Base-by-base conservation (phyloP, 2,888 invertebrate species). In the Hipparchia semele region DNA sequence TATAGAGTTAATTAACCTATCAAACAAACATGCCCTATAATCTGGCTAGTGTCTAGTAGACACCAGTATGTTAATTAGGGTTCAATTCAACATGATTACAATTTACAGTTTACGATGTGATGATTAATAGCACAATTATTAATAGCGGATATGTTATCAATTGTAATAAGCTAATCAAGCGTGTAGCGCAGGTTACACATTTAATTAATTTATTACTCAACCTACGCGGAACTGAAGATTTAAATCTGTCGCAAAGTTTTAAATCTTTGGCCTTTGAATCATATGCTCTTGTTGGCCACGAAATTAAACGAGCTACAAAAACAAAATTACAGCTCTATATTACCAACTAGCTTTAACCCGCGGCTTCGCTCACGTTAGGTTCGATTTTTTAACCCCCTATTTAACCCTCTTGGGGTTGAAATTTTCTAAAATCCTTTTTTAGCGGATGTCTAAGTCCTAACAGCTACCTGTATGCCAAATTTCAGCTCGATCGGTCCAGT, bases 151-250 rank as follows among this genome's bases (percentile, higher is more conserved):
- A 7, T 62, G 62, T 49, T 7, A 64, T 49, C 13, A 13, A 64
- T 23, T 64, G 49, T 49, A 64, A 64, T 64, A 64, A 64, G 13
- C 62, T 64, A 62, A 62, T 62, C 49, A 62, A 49, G 46, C 23
- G 23, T 62, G 49, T 10, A 6, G 9, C 49, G 49, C 51, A 64
- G 64, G 49, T 51, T 49, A 51, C n/a, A 12, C 60, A 12, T 13
- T 61, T 13, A 62, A 62, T 49, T 62, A 49, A 62, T 62, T 49
- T 64, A 64, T 49, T 51, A n/a, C 64, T 49, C 23, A 23, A 23
- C 23, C 23, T 23, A 23, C 23, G 23, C 13, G 10, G 6, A 33
- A 8, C 59, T 12, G 54, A 6, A 54, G n/a, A 54, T 54, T 54
- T 13, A 13, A 9, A 56, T 4, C 54, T 13, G 54, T 56, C 6